Evolutionary conservation across 2,797 vertebrate species (phyloP), one percentile per base, ranked within the genome.

Genomic region (Poecilia wingei): DNA sequence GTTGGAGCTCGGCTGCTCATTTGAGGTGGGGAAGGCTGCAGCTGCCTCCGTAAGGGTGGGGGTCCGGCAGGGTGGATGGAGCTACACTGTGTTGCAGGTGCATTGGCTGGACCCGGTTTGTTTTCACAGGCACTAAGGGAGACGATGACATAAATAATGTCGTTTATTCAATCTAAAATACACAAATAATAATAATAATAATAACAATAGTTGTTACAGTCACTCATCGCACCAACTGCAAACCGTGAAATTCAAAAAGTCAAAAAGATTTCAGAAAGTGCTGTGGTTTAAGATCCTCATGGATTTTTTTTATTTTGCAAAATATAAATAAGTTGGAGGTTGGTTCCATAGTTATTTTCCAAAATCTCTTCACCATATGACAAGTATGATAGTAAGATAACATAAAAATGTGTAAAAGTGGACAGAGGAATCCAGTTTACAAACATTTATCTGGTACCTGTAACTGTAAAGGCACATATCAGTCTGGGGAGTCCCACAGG

Each of bases 391-490:
- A 51, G 49, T 51, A 51, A 51, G 20, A 51, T 7, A 53, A 53
- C 51, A 53, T 53, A 25, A 28, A 53, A 18, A 45, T 7, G 2
- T 10, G 59, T 12, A 9, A 49, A 46, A n/a, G 4, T 14, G 31
- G 55, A 6, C 4, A 74, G 13, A 41, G 13, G 33, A 41, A 12
- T 14, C 47, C 74, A 53, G 18, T n/a, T 45, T 66, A 1, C 41
- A 53, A 36, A 14, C 45, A 33, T 45, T 25, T 4, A 64, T 28
- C 0, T 4, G 41, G 9, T 75, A 98, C 98, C 98, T 98, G 96
- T 97, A 97, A 87, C 95, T 97, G 90, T 98, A 98, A 96, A 97
- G 97, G 97, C 97, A 98, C 96, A 96, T 96, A 93, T 98, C 97
- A 93, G 95, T 94, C 45, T 96, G 97, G 84, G 95, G 95, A 22